Base-by-base conservation (phyloP, 2,888 invertebrate species). In the Zhengitettix transpicula region DNA sequence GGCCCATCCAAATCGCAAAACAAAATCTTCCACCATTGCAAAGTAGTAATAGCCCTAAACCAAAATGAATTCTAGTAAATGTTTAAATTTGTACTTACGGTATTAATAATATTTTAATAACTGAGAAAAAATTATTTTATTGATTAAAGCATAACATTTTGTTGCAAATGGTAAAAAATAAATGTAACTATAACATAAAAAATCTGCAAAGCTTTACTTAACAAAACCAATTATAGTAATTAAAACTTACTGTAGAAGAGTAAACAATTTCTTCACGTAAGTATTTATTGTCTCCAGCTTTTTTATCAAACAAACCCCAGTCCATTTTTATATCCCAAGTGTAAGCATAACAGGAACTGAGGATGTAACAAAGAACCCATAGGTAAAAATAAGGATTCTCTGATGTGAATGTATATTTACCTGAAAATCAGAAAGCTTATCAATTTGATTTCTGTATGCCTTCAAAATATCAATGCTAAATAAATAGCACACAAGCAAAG, bases 261-360 rank as follows among this genome's bases (percentile, higher is more conserved):
- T 89, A 89, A 56, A 89, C 87, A 65, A 86, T 83, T 76, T 89
- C 88, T 71, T 88, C 88, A 60, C 89, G 73, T 51, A 89, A 75
- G 70, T 87, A 82, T 68, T 75, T 78, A 74, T 88, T 84, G 72
- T 87, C 85, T n/a, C 86, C 86, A 14, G 86, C 81, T 65, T 81
- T 79, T 63, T 81, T 78, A 72, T 89, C 89, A 68, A 89, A 79
- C 53, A 89, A 74, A 9, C 89, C 89, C 90, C 90, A 91, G 78
- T 91, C 91, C 87, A 91, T 88, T 74, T 85, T 87, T 59, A 90
- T 82, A 71, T 91, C 90, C 90, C 91, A 91, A 40, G 83, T 80
- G 71, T 88, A 88, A 9, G 89, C 85, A 71, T 89, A 92, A 64
- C 82, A 81, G 5, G 89, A 87, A 66, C 84, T 85, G 61, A 87